These are phyloP conservation scores for Mesorhabditis spiculigera DNA, from an alignment of 2,888 invertebrate genomes.

Conservation along the genomic window DNA sequence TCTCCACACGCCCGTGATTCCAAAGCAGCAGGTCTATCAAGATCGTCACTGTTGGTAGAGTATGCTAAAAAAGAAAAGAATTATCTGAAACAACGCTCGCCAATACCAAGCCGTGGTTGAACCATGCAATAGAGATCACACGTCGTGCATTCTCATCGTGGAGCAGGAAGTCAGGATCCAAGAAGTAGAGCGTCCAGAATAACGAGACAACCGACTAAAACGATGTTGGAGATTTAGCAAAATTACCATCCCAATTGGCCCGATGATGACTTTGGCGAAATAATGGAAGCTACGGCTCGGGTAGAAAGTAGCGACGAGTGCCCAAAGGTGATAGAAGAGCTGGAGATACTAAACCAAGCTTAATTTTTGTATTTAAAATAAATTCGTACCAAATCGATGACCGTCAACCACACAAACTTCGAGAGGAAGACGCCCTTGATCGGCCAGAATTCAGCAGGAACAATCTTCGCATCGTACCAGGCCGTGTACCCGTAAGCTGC, in stretches of 20 bases:
- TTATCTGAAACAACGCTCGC: neutral
- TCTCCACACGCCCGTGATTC: constrained; percentile 32
- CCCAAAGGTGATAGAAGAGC: constrained; percentile 43
- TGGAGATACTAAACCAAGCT: constrained; percentile 42
- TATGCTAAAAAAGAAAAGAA: constrained; percentile 37
- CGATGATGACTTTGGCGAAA: constrained; percentile 27
- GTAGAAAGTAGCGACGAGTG: constrained; percentile 25
- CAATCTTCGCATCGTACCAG: constrained; percentile 32
- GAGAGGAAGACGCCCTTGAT: constrained; percentile 40
- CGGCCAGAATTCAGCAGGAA: constrained; percentile 26
- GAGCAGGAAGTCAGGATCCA: constrained; percentile 43
- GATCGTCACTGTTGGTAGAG: constrained; percentile 43
- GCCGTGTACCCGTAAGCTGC: constrained; percentile 30
- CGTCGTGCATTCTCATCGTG: constrained; percentile 40
- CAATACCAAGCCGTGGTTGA: constrained; percentile 37
- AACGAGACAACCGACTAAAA: constrained; percentile 47
- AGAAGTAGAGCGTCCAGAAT: constrained; percentile 47
- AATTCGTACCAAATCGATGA: constrained; percentile 43
- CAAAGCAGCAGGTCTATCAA: constrained; percentile 41
- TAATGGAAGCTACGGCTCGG: constrained; percentile 25
- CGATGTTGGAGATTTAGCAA: neutral
- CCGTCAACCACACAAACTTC: constrained; percentile 53
- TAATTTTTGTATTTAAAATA: constrained; percentile 11
- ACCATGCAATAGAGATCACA: constrained; percentile 38
- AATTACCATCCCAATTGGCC: constrained; percentile 35